Evolutionary conservation across 2,797 vertebrate species (phyloP).

Genomic region (Mormyrops attenuatus): DNA sequence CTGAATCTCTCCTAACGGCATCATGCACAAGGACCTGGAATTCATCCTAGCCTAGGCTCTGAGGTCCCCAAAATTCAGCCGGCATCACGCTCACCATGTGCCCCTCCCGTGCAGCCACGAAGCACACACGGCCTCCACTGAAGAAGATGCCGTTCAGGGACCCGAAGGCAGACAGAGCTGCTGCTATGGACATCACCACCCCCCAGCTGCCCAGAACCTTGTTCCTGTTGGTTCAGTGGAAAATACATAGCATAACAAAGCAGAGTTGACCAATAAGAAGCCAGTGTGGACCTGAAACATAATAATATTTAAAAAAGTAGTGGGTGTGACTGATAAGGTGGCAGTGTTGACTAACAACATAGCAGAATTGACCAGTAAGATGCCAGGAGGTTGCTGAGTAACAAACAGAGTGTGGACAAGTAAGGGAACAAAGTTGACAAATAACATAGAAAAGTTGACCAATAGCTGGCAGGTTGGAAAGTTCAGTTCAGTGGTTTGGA

Average conservation of each 20-base stretch:
- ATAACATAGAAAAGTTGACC: neutral
- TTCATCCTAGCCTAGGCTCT: neutral
- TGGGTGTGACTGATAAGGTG: neutral
- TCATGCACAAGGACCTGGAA: neutral
- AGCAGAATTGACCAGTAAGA: neutral
- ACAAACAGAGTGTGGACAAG: neutral
- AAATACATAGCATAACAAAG: neutral
- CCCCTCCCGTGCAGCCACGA: conserved; percentile 78
- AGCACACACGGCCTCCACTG: conserved; percentile 73
- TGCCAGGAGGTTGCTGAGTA: neutral
- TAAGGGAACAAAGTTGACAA: neutral
- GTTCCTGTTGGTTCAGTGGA: conserved; percentile 54
- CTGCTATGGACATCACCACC: conserved; percentile 79
- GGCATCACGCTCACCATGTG: conserved; percentile 69
- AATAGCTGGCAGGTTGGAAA: neutral
- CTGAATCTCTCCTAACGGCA: neutral
- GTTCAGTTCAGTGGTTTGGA: neutral
- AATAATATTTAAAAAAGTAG: neutral
- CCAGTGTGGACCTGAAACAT: neutral
- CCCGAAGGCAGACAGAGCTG: conserved; percentile 76
- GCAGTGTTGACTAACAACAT: neutral
- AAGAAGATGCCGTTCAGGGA: conserved; percentile 78
- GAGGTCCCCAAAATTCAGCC: neutral
- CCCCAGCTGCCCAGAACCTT: conserved; percentile 81
- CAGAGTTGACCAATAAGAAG: neutral